A percentile compares a stretch with the other conserved stretches of the same genome.
Conservation (phyloP, 1,140 invertebrate genomes). For the Hesperophylax magnus region DNA sequence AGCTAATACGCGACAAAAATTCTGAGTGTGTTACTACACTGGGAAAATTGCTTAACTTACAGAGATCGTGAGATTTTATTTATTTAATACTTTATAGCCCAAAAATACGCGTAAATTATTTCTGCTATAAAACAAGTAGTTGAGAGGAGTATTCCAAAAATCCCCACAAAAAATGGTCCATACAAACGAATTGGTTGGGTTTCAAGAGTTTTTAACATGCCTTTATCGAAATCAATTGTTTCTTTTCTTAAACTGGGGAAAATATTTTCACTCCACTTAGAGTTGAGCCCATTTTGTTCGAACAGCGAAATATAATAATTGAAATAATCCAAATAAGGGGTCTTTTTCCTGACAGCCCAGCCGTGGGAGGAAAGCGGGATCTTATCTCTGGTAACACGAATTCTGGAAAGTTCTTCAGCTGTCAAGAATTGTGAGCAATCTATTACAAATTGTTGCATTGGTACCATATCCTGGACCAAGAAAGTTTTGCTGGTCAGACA, state of each 20-base stretch:
- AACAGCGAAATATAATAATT: constrained; percentile 39
- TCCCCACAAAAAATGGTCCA: constrained; percentile 39
- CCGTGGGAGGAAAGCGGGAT: constrained; percentile 40
- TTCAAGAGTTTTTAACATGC: not conserved
- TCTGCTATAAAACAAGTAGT: constrained; percentile 35
- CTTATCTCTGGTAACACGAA: constrained; percentile 40
- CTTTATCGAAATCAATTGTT: constrained; percentile 29
- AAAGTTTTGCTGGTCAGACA: constrained; percentile 23
- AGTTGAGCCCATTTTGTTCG: constrained; percentile 33
- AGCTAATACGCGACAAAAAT: too few relatives aligned
- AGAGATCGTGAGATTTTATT: too few relatives aligned
- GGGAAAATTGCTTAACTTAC: too few relatives aligned
- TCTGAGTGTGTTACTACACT: too few relatives aligned
- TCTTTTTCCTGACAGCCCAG: constrained; percentile 45
- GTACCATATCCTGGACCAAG: constrained; percentile 46
- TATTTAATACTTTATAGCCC: too few relatives aligned
- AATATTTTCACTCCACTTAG: constrained; percentile 33
- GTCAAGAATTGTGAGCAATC: constrained; percentile 21
- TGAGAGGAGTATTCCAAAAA: constrained; percentile 33
- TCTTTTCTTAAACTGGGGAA: not conserved
- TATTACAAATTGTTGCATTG: constrained; percentile 28
- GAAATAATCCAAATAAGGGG: constrained; percentile 39
- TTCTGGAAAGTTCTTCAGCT: constrained; percentile 19
- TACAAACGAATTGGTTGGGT: not conserved
- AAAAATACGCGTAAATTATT: not conserved